Base-by-base conservation (phyloP, 1,140 invertebrate genomes). In the Whitmania pigra region DNA sequence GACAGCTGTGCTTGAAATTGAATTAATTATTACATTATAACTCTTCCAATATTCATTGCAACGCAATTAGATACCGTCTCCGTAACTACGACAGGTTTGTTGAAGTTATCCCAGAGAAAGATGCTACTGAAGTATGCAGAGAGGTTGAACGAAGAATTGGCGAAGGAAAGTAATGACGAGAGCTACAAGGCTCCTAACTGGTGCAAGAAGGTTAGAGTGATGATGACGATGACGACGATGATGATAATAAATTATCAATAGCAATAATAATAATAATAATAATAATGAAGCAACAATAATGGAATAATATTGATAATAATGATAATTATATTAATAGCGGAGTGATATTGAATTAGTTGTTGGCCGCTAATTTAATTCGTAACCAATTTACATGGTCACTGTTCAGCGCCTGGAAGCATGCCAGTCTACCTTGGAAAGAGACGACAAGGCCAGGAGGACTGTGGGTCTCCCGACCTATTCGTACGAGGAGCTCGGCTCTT, bases 141-240 rank as follows among this genome's bases (percentile, higher is more conserved):
- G 22, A 29, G 29, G 18, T 20, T 68, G 29, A 68, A 29, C 22
- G 31, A 68, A 7, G 20, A 40, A 36, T 25, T 68, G n/a, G 67
- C 29, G 18, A 68, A n/a, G 22, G 67, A 36, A n/a, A 68, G 29
- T n/a, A 40, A 68, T 18, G 67, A 68, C 20, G 29, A 29, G 31
- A 40, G 40, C 29, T 22, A 25, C 25, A 68, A 68, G 40, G 31
- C 40, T 7, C 67, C 67, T 0, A 20, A 4, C 25, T 68, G 67
- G 67, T 68, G 67, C 67, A 36, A 29, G n/a, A 68, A 68, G 67
- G 67, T 68, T 6, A 22, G 17, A 60, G 4, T 60, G 57, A 4
- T 7, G 17, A 9, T 17, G 5, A 60, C 40, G 13, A 43, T 43
- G 40, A 43, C 5, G 40, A 5, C 40, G 40, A 43, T 43, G 13